Percentiles rank a stretch among this genome's conserved stretches.
Conservation (phyloP, 64 coral and sea anemone genomes). For the Montipora sp. region DNA sequence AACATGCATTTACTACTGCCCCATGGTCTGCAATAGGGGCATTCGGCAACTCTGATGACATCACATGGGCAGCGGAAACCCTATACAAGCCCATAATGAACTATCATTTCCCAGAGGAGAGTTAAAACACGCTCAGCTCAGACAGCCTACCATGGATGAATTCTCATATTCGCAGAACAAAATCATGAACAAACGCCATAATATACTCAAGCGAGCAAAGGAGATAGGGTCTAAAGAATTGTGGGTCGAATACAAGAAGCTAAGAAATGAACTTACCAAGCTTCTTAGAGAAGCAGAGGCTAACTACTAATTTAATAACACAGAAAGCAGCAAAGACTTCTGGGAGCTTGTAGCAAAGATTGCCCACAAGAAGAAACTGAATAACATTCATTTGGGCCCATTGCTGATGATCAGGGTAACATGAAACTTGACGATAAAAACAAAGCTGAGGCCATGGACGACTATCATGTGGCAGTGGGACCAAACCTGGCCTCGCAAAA, state of each 20-base stretch:
- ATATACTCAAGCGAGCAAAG: conserved; percentile 45
- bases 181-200: conserved; percentile 65
- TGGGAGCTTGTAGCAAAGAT: conserved; percentile 62
- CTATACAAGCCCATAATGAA: conserved; percentile 50
- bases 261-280: conserved; percentile 42
- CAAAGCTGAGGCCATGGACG: conserved; percentile 71
- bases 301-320: conserved; percentile 38
- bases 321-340: conserved; percentile 65
- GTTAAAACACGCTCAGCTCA: conserved; percentile 50
- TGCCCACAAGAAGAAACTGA: conserved; percentile 54
- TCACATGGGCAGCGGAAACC: conserved; percentile 68
- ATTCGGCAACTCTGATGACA: conserved; percentile 65
- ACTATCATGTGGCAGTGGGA: conserved; percentile 63
- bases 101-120: conserved; percentile 53
- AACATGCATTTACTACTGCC: not conserved
- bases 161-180: conserved; percentile 53
- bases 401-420: conserved; percentile 65
- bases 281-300: conserved; percentile 39
- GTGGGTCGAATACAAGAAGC: conserved; percentile 41
- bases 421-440: conserved; percentile 28
- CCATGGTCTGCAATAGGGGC: conserved; percentile 59
- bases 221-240: conserved; percentile 19
- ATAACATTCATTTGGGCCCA: conserved; percentile 40
- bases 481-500: conserved; percentile 35
- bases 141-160: conserved; percentile 74